Base-by-base conservation (phyloP, 2,113 vertebrate genomes). In the Eupsittula cactorum region DNA sequence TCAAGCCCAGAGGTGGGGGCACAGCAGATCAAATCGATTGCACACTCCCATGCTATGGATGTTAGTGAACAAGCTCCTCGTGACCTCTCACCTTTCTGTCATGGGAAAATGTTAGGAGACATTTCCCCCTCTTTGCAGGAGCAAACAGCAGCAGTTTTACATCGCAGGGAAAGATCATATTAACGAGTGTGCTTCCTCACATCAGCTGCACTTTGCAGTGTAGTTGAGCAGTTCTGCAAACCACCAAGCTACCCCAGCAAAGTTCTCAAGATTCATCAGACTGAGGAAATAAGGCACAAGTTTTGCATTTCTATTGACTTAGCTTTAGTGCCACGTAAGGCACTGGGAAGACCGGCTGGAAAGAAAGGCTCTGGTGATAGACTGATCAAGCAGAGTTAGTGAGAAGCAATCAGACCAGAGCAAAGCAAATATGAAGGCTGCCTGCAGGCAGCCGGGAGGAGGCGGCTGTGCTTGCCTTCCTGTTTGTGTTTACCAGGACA, bases 81-180 rank as follows among this genome's bases (percentile, higher is more conserved):
- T 95, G 95, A 95, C 96, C 96, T 57, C 81, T 92, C 86, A 79
- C 90, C 88, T 87, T 82, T 93, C 60, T 60, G 85, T 95, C 95
- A 85, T 77, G 95, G 95, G 93, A 96, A 95, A 96, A 92, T 55
- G 47, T 13, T 21, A 64, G 46, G 79, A 82, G 33, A 16, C 41
- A 9, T 63, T 87, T 89, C 28, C 35, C 63, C 53, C 77, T 12
- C 7, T 65, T 88, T 69, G 67, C 13, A 12, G 23, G 73, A 67
- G 6, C 85, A 82, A 93, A 64, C 55, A 85, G 62, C 82, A 52
- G 88, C 82, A 86, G 94, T 16, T 76, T 65, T 27, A 16, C 78
- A 41, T 4, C 59, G 16, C 63, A 25, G 53, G 39, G 42, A 31
- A 57, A 2, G 13, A 7, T 28, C 24, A 2, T 3, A 8, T 33